Base-by-base conservation (phyloP, 2,797 vertebrate species). In the Silurus aristotelis region DNA sequence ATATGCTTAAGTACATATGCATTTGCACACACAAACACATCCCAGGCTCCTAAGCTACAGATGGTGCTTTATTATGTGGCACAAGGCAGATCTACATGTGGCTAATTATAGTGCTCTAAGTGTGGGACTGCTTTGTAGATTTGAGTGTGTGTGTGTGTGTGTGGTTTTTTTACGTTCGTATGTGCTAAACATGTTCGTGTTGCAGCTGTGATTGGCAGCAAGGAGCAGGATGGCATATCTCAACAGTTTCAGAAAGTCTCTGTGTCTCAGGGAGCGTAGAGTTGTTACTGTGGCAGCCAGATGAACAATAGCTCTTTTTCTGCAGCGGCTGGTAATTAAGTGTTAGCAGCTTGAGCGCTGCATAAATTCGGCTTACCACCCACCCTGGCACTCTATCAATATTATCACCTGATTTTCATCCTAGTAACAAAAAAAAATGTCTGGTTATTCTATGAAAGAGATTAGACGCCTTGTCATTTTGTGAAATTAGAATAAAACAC, bases 1-100 rank as follows among this genome's bases (percentile, higher is more conserved):
- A 15, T 79, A 61, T 63, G 58, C 38, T 79, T n/a, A 43, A 63
- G 58, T 46, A 79, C 56, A 56, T 27, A 70, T 14, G 48, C 84
- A n/a, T 66, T 68, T 67, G 71, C 25, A 87, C 31, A 79, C 48
- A 60, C 38, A 72, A 38, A 87, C 61, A 86, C 43, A 70, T 82
- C 80, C 87, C 89, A 88, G 88, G 89, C 87, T 89, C 89, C 88
- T 90, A 87, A 91, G 91, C 89, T 91, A 80, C 92, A 94, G 94
- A 94, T 94, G 93, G 92, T 85, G 66, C 88, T 93, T 93, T 89
- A 90, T 94, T 91, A 94, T 93, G 89, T 91, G 86, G 90, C 88
- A 89, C 92, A 92, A 91, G 90, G 92, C 91, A 90, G 88, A 92
- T 89, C 89, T 93, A 93, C 92, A 93, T 93, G 92, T 93, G 92